Conservation (phyloP, 2,888 invertebrate genomes). For the Eustalomyia histrio region DNA sequence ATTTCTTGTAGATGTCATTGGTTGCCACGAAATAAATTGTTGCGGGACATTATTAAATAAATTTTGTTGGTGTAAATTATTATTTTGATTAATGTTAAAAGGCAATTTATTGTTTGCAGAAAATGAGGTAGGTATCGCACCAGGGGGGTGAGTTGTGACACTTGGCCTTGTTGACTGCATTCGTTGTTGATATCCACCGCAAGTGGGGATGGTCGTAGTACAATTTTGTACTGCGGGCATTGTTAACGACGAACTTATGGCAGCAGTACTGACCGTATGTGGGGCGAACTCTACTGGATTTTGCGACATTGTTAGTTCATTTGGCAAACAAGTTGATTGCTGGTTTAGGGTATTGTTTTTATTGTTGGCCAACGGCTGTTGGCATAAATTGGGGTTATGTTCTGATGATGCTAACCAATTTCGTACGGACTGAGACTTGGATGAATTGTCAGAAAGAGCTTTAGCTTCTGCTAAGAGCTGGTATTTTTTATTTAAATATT, state of each 20-base stretch:
- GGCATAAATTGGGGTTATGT: too few species aligned
- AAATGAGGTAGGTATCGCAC: slow-evolving; percentile 5
- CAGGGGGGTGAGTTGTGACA: neutral
- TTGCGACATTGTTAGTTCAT: neutral
- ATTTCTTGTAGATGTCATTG: neutral
- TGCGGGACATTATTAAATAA: neutral
- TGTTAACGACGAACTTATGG: neutral
- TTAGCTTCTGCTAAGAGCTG: slow-evolving; percentile 39
- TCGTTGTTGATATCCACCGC: slow-evolving; percentile 12
- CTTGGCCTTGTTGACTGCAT: neutral
- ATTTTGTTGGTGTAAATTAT: neutral
- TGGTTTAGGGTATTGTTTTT: neutral
- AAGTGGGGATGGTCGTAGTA: neutral
- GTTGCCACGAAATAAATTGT: slow-evolving; percentile 5
- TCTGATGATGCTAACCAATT: too few species aligned
- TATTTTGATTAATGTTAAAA: neutral
- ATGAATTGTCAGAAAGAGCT: slow-evolving; percentile 14
- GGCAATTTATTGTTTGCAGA: neutral
- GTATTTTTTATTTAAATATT: slow-evolving; percentile 36
- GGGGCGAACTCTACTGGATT: neutral
- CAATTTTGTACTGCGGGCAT: slow-evolving; percentile 30
- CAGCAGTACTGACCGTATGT: too few species aligned
- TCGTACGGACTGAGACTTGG: slow-evolving; percentile 27
- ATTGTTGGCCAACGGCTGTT: neutral
- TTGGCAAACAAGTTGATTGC: slow-evolving; percentile 6